Conservation (phyloP, 2,797 vertebrate genomes). For the Neostethus bicornis region DNA sequence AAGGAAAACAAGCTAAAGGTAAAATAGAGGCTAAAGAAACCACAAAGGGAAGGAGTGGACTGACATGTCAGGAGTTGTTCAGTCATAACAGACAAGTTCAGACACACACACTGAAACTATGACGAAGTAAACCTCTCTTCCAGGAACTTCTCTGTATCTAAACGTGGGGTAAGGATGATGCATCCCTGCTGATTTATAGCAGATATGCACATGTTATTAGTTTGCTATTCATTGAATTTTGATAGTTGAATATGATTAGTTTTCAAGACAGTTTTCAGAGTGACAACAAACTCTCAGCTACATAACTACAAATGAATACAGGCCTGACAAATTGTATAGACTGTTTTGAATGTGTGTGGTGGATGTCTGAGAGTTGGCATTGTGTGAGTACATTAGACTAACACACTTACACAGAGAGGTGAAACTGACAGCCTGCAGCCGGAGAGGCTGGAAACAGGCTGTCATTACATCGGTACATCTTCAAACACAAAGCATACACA, state of each 20-base stretch:
- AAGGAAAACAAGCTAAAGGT: conserved; percentile 8
- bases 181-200: conserved; percentile 17
- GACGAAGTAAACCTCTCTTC: conserved; percentile 47
- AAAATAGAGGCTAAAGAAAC: conserved; percentile 19
- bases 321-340: conserved; percentile 1
- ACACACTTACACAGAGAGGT: conserved; percentile 16
- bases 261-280: conserved; percentile 22
- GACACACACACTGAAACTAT: conserved; percentile 77
- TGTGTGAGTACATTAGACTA: conserved; percentile 28
- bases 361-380: conserved; percentile 21
- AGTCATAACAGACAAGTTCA: conserved; percentile 68
- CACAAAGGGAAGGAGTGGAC: conserved; percentile 14
- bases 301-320: conserved; percentile 4
- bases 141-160: conserved; percentile 30
- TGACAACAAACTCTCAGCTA: conserved; percentile 9
- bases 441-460: conserved; percentile 23
- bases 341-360: too few relatives aligned
- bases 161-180: conserved; percentile 22
- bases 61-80: conserved; percentile 38
- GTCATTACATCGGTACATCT: conserved; percentile 38
- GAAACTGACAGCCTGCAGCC: conserved; percentile 24
- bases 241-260: too few relatives aligned
- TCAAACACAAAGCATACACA: conserved; percentile 15
- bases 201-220: not conserved
- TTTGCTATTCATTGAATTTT: too few relatives aligned